Evolutionary conservation across 35 echinoderm and acorn worm species (phyloP).

Genomic region (Stichopus chloronotus): DNA sequence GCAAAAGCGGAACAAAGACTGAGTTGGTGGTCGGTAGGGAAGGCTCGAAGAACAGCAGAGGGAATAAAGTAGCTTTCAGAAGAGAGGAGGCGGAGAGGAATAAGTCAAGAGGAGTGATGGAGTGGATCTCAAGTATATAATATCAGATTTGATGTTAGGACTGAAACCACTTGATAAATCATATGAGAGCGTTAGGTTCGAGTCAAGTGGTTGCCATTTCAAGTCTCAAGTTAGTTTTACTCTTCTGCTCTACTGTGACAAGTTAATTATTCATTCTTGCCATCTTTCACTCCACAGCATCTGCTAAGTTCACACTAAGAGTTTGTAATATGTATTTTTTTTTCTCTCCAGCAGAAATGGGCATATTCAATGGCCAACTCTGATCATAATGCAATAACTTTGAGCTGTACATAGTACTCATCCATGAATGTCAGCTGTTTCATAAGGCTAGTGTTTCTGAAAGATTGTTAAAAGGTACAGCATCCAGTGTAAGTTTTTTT

Average conservation of each 20-base stretch:
- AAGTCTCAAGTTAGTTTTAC: background rate
- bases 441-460: too few species aligned
- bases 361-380: too few species aligned
- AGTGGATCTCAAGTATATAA: slow-evolving; percentile 43
- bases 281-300: slow-evolving; percentile 4
- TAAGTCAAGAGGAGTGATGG: slow-evolving; percentile 24
- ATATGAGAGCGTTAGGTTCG: slow-evolving; percentile 14
- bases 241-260: background rate
- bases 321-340: background rate
- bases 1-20: slow-evolving; percentile 16
- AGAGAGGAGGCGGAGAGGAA: slow-evolving; percentile 32
- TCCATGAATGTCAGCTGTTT: too few species aligned
- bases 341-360: too few species aligned
- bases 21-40: background rate
- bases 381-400: too few species aligned
- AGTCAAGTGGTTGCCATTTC: slow-evolving; percentile 3
- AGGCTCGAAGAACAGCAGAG: background rate
- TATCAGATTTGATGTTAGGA: slow-evolving; percentile 46
- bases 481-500: too few species aligned
- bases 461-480: too few species aligned
- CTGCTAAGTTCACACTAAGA: background rate
- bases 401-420: too few species aligned
- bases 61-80: slow-evolving; percentile 44
- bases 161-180: slow-evolving; percentile 13
- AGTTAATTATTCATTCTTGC: slow-evolving; percentile 16